Evolutionary conservation across 2,888 invertebrate species (phyloP), one percentile per base, ranked within the genome.

Genomic region (Clepsis dumicolana): DNA sequence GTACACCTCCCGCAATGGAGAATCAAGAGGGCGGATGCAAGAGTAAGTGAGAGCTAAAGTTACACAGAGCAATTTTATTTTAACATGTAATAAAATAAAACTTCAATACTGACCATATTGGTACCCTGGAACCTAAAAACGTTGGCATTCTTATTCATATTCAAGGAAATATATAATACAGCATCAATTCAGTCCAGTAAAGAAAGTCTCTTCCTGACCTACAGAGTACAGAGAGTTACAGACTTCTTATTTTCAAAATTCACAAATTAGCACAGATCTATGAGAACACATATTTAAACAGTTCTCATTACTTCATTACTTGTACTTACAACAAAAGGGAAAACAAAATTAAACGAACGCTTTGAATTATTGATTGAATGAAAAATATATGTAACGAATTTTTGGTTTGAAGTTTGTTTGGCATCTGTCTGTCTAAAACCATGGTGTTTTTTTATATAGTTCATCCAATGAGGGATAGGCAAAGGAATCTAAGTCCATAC

Each of bases 401-500:
- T 67, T 38, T 50, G n/a, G 50, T 63, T 67, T 57, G 38, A 67
- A 67, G 62, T 57, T 38, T 57, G 62, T 63, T 67, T 67, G 62
- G 66, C 66, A 62, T 54, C 21, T 50, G 0, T 59, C 25, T 56
- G n/a, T n/a, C n/a, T n/a, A n/a, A 44, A 44, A 29, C 29, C 29
- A 29, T 29, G 7, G 29, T 4, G n/a, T n/a, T n/a, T n/a, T n/a
- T n/a, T n/a, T n/a, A n/a, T n/a, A n/a, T n/a, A n/a, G n/a, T n/a
- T n/a, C n/a, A n/a, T n/a, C n/a, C n/a, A n/a, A n/a, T n/a, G n/a
- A n/a, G n/a, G n/a, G n/a, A n/a, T n/a, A n/a, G n/a, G n/a, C n/a
- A n/a, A n/a, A n/a, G n/a, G n/a, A n/a, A n/a, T n/a, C n/a, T n/a
- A n/a, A n/a, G n/a, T n/a, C n/a, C n/a, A n/a, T n/a, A n/a, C n/a